A percentile compares a stretch with the other conserved stretches of the same genome.
Evolutionary conservation across 1,140 invertebrate species (phyloP).

Genomic region (Brachionus calyciflorus): DNA sequence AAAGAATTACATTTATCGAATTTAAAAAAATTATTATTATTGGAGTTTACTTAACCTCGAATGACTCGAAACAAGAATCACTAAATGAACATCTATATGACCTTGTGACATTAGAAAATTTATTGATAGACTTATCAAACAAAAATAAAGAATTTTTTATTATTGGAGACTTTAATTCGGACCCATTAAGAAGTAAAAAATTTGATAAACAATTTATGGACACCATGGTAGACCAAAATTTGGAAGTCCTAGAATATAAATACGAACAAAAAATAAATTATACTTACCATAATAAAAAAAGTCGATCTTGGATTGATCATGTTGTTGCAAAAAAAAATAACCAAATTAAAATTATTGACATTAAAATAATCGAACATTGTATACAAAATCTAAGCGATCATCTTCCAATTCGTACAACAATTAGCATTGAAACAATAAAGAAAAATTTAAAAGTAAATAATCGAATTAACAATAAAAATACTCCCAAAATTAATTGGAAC

Average conservation of each 20-base stretch:
- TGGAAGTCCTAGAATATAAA: neutral
- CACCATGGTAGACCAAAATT: neutral
- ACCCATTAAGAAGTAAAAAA: slow-evolving; percentile 8
- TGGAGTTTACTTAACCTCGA: slow-evolving; percentile 2
- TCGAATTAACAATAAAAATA: neutral
- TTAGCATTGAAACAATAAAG: neutral
- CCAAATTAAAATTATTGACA: neutral
- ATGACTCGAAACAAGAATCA: neutral
- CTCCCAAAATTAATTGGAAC: neutral
- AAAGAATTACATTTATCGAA: slow-evolving; percentile 2
- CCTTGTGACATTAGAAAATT: neutral
- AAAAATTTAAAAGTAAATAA: neutral
- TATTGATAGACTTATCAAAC: neutral
- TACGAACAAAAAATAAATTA: neutral
- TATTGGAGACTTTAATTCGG: slow-evolving; percentile 8
- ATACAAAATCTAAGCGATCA: neutral
- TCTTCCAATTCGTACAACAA: neutral
- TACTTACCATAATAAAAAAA: slow-evolving; percentile 14
- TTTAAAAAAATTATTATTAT: neutral
- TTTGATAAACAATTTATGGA: neutral
- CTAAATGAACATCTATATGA: neutral
- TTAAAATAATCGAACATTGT: neutral
- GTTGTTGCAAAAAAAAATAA: neutral
- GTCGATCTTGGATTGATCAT: slow-evolving; percentile 1
- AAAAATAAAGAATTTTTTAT: neutral